Evolutionary conservation across 2,113 vertebrate species (phyloP), one percentile per base, ranked within the genome.

Genomic region (Brienomyrus longianalis): DNA sequence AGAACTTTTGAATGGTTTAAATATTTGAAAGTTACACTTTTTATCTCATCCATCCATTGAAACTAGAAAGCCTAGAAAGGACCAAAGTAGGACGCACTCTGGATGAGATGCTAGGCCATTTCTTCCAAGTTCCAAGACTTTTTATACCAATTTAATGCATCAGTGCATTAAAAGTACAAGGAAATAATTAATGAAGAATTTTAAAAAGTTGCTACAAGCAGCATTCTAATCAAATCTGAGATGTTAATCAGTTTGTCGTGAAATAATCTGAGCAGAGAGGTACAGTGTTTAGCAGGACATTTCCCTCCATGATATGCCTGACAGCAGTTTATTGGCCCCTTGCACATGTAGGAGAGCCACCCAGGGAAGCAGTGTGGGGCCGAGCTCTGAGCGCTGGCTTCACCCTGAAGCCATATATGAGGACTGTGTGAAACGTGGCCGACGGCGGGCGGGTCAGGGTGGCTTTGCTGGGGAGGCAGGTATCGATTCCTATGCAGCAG

Each of bases 401-500:
- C 89, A 92, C 93, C 95, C 94, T 93, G 91, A 95, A 94, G 95
- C 93, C 94, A 93, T 94, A 94, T 93, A 94, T 92, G 92, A 95
- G 87, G 92, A 92, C 91, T 93, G 92, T 94, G 94, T 95, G 93
- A 93, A 94, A 90, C 93, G 91, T 90, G 80, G 83, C 86, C 87
- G n/a, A 11, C 85, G 51, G 62, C 89, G 91, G 92, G 92, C 90
- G 47, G 88, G 89, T 27, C 77, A 77, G 83, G 51, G 21, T 4
- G 21, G 52, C 52, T 31, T 27, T 5, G 77, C 17, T 48, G 86
- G 74, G 74, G 90, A 91, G 89, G 91, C 92, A 91, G 91, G 91
- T 95, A 96, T 95, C 92, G 94, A 96, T 95, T 95, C 93, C 85
- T 91, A 93, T 95, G 94, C 93, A 94, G 93, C 94, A 93, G 94